Evolutionary conservation across 2,888 invertebrate genomes (phyloP).

Genomic region (Dicranocentrus wangi): DNA sequence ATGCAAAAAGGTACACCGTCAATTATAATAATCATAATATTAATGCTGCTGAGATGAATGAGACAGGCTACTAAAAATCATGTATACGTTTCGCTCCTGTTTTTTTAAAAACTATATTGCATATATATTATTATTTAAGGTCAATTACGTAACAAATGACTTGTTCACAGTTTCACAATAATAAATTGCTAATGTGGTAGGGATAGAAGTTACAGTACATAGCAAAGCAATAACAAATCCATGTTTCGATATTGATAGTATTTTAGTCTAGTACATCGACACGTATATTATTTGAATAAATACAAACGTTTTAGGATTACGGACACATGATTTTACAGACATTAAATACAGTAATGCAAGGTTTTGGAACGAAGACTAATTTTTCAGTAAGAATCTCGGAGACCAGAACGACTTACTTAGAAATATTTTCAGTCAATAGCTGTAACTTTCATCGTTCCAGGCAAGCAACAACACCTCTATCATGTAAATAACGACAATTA

Average conservation of each 20-base stretch:
- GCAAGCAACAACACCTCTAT: background rate
- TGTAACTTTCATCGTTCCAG: constrained; percentile 35
- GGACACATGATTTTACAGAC: background rate
- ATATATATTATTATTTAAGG: constrained; percentile 44
- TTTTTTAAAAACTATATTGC: constrained; percentile 41
- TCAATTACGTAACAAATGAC: constrained; percentile 53
- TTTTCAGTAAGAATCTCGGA: constrained; percentile 58
- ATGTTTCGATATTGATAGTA: background rate
- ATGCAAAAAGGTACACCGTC: constrained; percentile 59
- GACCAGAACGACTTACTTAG: constrained; percentile 62
- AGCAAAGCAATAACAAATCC: constrained; percentile 20
- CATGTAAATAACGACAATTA: constrained; percentile 40
- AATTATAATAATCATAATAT: constrained; percentile 37
- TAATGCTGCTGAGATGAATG: constrained; percentile 47
- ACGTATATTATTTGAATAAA: constrained; percentile 17
- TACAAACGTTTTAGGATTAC: constrained; percentile 6
- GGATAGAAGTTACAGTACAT: background rate
- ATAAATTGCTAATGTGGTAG: constrained; percentile 19
- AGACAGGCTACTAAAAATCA: constrained; percentile 45
- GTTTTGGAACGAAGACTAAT: constrained; percentile 45
- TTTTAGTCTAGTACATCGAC: background rate
- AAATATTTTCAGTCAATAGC: constrained; percentile 58
- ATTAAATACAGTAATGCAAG: constrained; percentile 22
- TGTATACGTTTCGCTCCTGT: constrained; percentile 10
- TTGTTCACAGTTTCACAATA: constrained; percentile 20